Evolutionary conservation across 1,140 invertebrate species (phyloP).

Genomic region (Babylonia areolata): DNA sequence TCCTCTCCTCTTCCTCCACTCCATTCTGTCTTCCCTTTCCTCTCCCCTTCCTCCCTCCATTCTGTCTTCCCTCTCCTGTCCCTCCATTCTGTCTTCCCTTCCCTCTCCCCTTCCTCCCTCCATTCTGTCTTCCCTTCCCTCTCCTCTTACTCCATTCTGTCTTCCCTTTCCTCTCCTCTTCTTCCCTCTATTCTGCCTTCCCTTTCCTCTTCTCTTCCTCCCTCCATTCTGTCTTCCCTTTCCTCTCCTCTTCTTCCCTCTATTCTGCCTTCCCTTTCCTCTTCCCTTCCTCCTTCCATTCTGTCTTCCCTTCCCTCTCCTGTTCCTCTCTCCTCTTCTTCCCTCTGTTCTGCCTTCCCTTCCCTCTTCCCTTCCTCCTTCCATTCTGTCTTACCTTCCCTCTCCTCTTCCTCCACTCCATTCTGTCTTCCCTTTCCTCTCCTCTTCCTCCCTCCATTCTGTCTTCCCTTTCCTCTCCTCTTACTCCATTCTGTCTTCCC

Average conservation of each 20-base stretch:
- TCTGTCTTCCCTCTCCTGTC: not conserved
- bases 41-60: not conserved
- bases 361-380: not conserved
- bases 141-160: no score
- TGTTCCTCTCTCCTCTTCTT: not conserved
- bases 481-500: no score
- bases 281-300: not conserved
- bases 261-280: not conserved
- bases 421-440: no score
- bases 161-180: no score
- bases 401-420: no score
- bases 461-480: no score
- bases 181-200: no score
- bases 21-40: not conserved
- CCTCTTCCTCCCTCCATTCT: no score
- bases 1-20: not conserved
- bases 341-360: not conserved
- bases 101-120: not conserved
- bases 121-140: no score
- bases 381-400: not conserved
- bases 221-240: not conserved
- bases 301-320: no score
- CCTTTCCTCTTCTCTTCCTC: not conserved
- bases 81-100: not conserved
- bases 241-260: not conserved